Evolutionary conservation across 2,113 vertebrate species (phyloP).

Genomic region (Oostethus manadensis): DNA sequence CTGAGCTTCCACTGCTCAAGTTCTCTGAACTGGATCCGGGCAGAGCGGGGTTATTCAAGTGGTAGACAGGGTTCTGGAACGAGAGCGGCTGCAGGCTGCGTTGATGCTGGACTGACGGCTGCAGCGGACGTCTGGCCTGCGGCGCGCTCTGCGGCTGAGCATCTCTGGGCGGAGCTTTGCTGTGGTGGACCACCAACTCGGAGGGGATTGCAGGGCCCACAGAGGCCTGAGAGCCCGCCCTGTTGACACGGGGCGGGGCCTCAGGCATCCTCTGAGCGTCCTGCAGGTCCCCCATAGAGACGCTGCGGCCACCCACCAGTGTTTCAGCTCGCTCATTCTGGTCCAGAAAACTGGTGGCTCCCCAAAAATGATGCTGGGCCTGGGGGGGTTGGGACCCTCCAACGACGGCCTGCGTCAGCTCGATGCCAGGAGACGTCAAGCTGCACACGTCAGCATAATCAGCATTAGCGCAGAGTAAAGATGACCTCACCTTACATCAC

Average conservation of each 20-base stretch:
- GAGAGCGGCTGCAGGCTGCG: slow-evolving; percentile 86
- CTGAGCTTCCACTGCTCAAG: slow-evolving; percentile 90
- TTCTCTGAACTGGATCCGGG: slow-evolving; percentile 53
- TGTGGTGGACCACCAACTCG: slow-evolving; percentile 30
- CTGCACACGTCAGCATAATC: slow-evolving; percentile 41
- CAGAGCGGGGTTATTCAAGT: slow-evolving; percentile 78
- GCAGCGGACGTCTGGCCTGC: slow-evolving; percentile 83
- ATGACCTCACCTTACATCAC: background rate
- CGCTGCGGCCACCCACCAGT: slow-evolving; percentile 82
- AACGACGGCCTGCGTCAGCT: slow-evolving; percentile 71
- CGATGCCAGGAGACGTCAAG: slow-evolving; percentile 75
- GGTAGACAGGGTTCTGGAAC: slow-evolving; percentile 95
- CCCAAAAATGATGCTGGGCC: slow-evolving; percentile 78
- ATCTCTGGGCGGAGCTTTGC: slow-evolving; percentile 76
- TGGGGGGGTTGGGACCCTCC: slow-evolving; percentile 76
- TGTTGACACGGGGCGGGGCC: slow-evolving; percentile 71
- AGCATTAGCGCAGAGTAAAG: too few relatives aligned
- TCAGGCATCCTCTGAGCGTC: slow-evolving; percentile 75
- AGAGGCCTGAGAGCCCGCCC: slow-evolving; percentile 82
- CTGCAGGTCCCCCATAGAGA: slow-evolving; percentile 94
- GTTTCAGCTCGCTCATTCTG: slow-evolving; percentile 77
- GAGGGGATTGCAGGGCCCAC: slow-evolving; percentile 51
- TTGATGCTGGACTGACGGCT: slow-evolving; percentile 80
- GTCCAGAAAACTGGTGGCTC: slow-evolving; percentile 79
- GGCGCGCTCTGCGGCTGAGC: slow-evolving; percentile 85